Evolutionary conservation across 1,140 invertebrate genomes (phyloP).

Genomic region (Dufourea novaeangliae): DNA sequence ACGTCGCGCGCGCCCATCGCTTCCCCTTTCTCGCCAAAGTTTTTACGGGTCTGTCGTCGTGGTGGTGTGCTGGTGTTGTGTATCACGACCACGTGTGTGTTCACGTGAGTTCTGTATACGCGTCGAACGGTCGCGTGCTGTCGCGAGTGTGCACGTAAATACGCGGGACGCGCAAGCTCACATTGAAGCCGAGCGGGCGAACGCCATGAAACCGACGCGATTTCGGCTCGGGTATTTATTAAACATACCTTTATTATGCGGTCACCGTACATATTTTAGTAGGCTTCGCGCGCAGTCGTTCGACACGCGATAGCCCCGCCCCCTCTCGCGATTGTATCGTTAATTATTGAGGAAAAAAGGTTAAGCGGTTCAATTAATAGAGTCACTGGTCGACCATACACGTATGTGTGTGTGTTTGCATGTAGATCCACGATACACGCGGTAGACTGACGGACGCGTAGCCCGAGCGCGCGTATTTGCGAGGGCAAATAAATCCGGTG

Average conservation of each 20-base stretch:
- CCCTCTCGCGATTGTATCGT: conserved; percentile 38
- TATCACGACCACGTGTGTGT: background rate
- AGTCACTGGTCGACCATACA: background rate
- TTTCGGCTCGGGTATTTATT: conserved; percentile 72
- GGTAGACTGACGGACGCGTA: background rate
- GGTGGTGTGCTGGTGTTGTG: background rate
- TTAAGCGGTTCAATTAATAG: conserved; percentile 40
- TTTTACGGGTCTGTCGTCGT: conserved; percentile 7
- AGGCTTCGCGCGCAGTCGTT: conserved; percentile 58
- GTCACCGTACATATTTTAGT: conserved; percentile 75
- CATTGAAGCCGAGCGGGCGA: conserved; percentile 2
- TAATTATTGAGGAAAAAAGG: conserved; percentile 60
- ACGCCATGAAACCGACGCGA: conserved; percentile 44
- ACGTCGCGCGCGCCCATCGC: background rate
- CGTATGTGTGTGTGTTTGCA: too few species aligned
- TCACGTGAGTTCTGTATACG: background rate
- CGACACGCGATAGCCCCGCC: conserved; percentile 28
- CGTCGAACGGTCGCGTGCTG: background rate
- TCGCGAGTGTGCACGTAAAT: conserved; percentile 47
- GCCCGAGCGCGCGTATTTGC: conserved; percentile 13
- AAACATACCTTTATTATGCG: conserved; percentile 78
- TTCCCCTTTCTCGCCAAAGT: background rate
- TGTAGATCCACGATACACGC: background rate
- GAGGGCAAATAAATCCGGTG: conserved; percentile 30
- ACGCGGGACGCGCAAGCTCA: conserved; percentile 17